Base-by-base conservation (phyloP, 2,888 invertebrate genomes). In the Abrostola triplasia region DNA sequence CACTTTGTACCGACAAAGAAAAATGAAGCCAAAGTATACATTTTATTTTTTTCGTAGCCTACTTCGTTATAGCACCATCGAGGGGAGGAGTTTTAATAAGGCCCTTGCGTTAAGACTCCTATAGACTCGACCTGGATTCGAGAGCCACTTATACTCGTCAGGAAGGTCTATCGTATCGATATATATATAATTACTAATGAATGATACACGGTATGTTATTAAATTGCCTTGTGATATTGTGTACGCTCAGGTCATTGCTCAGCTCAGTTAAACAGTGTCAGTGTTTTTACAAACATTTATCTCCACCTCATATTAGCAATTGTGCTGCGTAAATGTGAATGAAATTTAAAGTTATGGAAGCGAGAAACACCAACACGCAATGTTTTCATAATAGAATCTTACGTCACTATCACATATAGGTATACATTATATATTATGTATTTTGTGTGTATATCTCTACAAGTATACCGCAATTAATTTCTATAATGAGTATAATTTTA, bases 71-170 rank as follows among this genome's bases (percentile, higher is more conserved):
- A 70, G 64, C 57, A 59, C 66, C 73, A 69, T 73, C 41, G 75
- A 68, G 57, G 63, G 70, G 71, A 79, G 75, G 66, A 64, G 63
- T 81, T 82, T 80, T 81, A 83, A 84, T 80, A 83, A 81, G 79
- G 70, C 80, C 60, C 83, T 82, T 65, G 63, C 61, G 67, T 73
- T 65, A 64, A 76, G 76, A 72, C 63, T 76, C 74, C 73, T 75
- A 54, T 67, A 57, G 70, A 70, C 67, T 72, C 77, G 81, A 72
- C 73, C 81, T 74, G 79, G 65, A 62, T 77, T 75, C 70, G 57
- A 85, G 81, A 59, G 81, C 64, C 77, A 59, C 83, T 86, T 64
- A 59, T 62, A 72, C 13, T 59, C 66, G 56, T 36, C 66, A 67
- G 69, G 73, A 76, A 79, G 67, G 73, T 74, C 60, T 73, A 65